Evolutionary conservation across 1,140 invertebrate genomes (phyloP), one percentile per base, ranked within the genome.

Genomic region (Bathynomus jamesi): DNA sequence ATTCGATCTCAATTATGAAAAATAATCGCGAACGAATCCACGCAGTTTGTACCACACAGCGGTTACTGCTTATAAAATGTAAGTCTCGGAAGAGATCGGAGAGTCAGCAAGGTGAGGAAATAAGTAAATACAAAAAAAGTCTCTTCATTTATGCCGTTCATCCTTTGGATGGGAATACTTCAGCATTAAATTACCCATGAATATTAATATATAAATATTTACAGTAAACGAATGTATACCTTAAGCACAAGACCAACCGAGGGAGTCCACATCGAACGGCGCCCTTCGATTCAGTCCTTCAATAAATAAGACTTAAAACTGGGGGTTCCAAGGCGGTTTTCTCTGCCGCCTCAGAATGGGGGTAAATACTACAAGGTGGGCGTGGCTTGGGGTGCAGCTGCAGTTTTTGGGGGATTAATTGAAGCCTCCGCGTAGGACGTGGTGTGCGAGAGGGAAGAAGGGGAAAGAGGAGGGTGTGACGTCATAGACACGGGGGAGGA

Each of bases 331-430:
- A 61, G 40, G 65, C 21, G 17, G 70, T 31, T 60, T 65, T 46
- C 21, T 31, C 31, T 61, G 11, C 28, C 13, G 27, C n/a, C 3
- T 21, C 64, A 30, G 28, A 30, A n/a, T 65, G 28, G 28, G 5
- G 40, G 40, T 21, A 53, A 53, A 53, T 53, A 53, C 24, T 25
- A 28, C 64, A 30, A 28, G 10, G 64, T 21, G 11, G 64, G n/a
- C n/a, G 64, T 29, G 28, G 70, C 28, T 72, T 66, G 65, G 60
- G 63, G 46, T 46, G 53, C 31, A 30, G 70, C 61, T 53, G 70
- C 7, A 17, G 67, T 53, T 17, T 61, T 63, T n/a, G 53, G n/a
- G 1, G 65, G 17, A 31, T 31, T 24, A 10, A 46, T 32, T 28
- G 69, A 29, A 29, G 62, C 28, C 3, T 61, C 60, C n/a, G 69